Evolutionary conservation across 2,888 invertebrate species (phyloP), one percentile per base, ranked within the genome.

Genomic region (Didymodactylos carnosus): DNA sequence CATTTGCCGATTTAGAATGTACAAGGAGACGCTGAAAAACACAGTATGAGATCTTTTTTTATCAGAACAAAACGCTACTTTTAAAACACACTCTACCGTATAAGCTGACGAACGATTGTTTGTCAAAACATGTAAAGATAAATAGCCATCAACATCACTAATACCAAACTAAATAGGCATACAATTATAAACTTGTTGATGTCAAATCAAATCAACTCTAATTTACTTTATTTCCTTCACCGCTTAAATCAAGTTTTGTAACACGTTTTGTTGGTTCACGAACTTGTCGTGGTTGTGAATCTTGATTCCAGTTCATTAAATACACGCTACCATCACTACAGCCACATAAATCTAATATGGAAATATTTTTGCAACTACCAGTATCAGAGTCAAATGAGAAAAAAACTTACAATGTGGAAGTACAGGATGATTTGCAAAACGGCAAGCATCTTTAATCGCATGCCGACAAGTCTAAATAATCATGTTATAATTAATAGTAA

Each of bases 101-200:
- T 74, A 74, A 8, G 71, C 71, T 39, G 51, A 43, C 13, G 71
- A 74, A 14, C 71, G 71, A 40, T 53, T 70, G 16, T 73, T 70
- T 4, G 72, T 53, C 16, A 75, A 40, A 76, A 83, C 82, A 81
- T 82, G 98, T 80, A 98, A 86, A 79, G 94, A 94, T 27, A 98
- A 86, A 82, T 92, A 91, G 27, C 98, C 98, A 83, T 98, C 98
- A 0, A 92, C 91, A 85, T 98, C 98, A 29, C 92, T 92, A 2
- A 95, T 94, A 41, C 97, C 97, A 84, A 98, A 95, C 81, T 97
- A 97, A 85, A 94, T 95, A 75, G 95, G 95, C 83, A 95, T 94
- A 81, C 92, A 91, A 70, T 92, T 92, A 86, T 95, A 95, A 75
- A 91, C 87, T n/a, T 94, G 92, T 77, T 93, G 88, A 3, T 94